These are phyloP conservation scores for Heptranchias perlo DNA, from an alignment of 2,113 vertebrate species.

Conservation along the genomic window DNA sequence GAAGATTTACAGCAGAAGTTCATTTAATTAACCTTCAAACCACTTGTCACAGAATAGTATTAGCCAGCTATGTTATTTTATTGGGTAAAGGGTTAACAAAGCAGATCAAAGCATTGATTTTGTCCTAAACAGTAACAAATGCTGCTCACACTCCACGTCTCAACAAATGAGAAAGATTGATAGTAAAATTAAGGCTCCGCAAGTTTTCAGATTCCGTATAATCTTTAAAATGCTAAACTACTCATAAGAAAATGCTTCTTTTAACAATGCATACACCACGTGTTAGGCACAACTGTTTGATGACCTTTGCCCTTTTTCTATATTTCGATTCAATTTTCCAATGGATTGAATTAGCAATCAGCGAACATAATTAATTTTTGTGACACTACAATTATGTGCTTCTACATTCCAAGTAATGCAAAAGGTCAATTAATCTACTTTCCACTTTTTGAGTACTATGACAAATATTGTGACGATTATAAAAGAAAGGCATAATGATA, in stretches of 20 bases:
- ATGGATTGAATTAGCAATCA: conserved; percentile 67
- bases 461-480: conserved; percentile 69
- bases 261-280: conserved; percentile 71
- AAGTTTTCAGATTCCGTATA: neutral
- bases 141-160: neutral
- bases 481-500: conserved; percentile 77
- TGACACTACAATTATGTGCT: conserved; percentile 75
- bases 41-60: neutral
- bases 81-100: conserved; percentile 4
- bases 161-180: neutral
- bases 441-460: conserved; percentile 70
- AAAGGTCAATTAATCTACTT: conserved; percentile 76
- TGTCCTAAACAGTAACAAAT: neutral
- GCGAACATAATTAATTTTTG: conserved; percentile 77
- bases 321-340: conserved; percentile 59
- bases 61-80: neutral
- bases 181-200: neutral
- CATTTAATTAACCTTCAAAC: conserved; percentile 15
- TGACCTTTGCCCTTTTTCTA: conserved; percentile 60
- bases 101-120: neutral
- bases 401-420: conserved; percentile 74
- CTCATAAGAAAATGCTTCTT: conserved; percentile 76
- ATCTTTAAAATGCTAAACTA: conserved; percentile 66
- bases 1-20: neutral
- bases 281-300: conserved; percentile 74